Base-by-base conservation (phyloP, 2,888 invertebrate genomes). In the Schizaphis graminum region DNA sequence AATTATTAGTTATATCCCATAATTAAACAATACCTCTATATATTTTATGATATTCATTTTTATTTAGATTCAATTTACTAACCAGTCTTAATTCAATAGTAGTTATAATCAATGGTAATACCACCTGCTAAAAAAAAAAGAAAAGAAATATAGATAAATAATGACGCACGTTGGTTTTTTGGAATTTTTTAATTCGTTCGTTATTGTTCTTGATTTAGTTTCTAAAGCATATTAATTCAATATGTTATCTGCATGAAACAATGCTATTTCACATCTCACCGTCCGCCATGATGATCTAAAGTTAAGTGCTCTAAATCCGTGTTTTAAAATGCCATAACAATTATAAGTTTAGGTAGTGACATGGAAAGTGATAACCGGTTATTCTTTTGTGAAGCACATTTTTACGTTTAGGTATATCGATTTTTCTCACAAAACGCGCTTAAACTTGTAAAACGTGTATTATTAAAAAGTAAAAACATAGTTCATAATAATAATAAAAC, bases 361-460 rank as follows among this genome's bases (percentile, higher is more conserved):
- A 49, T 87, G 61, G 88, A 88, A 92, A 92, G 87, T 88, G 21
- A 77, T 53, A 92, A 92, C 92, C 67, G 49, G 92, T 92, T 92
- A 87, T 92, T 61, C n/a, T 57, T 56, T 86, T 24, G 26, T 35
- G 35, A 35, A 77, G 8, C 21, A 35, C 21, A 77, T 77, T 77
- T 44, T 85, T 57, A 56, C n/a, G 47, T 86, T 44, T 57, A 44
- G 44, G 44, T 47, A 47, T 89, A 41, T 47, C n/a, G n/a, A 86
- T 85, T 85, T 85, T 91, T 86, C 24, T 47, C 26, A 26, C 44
- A 61, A 86, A 86, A 91, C 11, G 24, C 49, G 49, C 26, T 49
- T 41, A 91, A 86, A 91, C 91, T 86, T n/a, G 91, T 86, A 85
- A 86, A 91, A 91, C 91, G 91, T n/a, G 91, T 91, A 91, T 91